Evolutionary conservation across 2,113 vertebrate genomes (phyloP).

Genomic region (Pedetes capensis): DNA sequence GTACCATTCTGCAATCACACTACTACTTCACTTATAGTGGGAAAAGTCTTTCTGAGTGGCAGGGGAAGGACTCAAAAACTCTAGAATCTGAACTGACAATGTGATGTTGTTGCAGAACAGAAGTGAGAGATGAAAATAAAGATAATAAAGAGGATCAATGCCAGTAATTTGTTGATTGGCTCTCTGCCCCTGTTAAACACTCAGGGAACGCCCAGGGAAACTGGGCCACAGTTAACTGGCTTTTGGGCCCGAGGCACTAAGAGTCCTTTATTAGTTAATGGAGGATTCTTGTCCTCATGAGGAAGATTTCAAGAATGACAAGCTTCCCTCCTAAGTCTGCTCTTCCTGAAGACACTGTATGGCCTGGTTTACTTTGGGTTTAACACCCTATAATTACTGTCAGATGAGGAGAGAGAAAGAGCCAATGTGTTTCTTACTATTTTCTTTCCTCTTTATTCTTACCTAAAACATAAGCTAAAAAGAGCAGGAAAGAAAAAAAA

Average conservation of each 20-base stretch:
- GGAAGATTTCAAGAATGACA: conserved; percentile 47
- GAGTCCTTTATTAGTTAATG: conserved; percentile 54
- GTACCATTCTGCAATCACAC: neutral
- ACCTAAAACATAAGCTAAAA: neutral
- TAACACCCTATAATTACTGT: neutral
- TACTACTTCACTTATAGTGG: neutral
- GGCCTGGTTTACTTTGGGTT: neutral
- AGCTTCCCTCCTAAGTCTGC: neutral
- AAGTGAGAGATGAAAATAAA: conserved; percentile 43
- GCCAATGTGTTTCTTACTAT: neutral
- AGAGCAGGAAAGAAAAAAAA: neutral
- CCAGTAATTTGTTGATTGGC: conserved; percentile 14
- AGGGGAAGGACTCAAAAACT: neutral
- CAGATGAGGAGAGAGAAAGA: neutral
- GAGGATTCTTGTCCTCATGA: conserved; percentile 39
- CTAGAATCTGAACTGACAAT: neutral
- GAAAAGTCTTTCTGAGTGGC: neutral
- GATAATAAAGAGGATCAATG: conserved; percentile 5
- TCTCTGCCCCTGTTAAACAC: neutral
- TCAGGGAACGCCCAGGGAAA: conserved; percentile 16
- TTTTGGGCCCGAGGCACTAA: conserved; percentile 2
- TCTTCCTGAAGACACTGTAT: neutral
- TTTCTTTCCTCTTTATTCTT: neutral
- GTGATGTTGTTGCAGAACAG: neutral
- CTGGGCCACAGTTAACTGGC: conserved; percentile 49